Base-by-base conservation (phyloP, 2,888 invertebrate genomes). In the Seira sanloemensis region DNA sequence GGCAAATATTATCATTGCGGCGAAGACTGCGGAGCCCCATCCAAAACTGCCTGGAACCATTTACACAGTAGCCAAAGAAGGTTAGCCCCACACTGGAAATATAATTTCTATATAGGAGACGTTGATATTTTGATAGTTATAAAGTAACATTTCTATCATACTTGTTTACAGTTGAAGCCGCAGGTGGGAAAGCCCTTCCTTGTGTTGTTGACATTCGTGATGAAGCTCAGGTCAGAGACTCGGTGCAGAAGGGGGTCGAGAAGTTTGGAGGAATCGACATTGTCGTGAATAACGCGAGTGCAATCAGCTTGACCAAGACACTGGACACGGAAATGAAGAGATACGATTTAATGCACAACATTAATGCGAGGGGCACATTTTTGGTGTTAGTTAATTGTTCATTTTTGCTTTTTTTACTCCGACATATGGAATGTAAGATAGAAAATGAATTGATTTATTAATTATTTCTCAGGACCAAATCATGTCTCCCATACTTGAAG, bases 221-320 rank as follows among this genome's bases (percentile, higher is more conserved):
- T 90, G 97, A 98, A 91, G 92, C 92, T 27, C 95, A 96, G 91
- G 92, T 96, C 0, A 92, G 93, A 88, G 93, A 92, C 65, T 96
- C 96, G 1, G 94, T 96, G 18, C 93, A 95, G 90, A 93, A 93
- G 88, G 95, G 97, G 24, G 94, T 96, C 0, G 93, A 94, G 82
- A 94, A 94, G 92, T 99, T 99, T 92, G 98, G 98, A 37, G 98
- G 98, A 12, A 98, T 99, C 90, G 99, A 99, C 91, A 96, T 99
- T 88, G 91, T 97, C 21, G 93, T 99, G 19, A 99, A 99, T 92
- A 99, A 99, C 93, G 99, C 99, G 0, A 97, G 97, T 86, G 98
- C 98, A 12, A 99, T 99, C 90, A 94, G 94, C 0, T 92, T 97
- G 75, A 95, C 97, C 0, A 94, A 94, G 71, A 98, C 98, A 0